Conservation (phyloP, 2,888 invertebrate genomes). For the Lomographa bimaculata region DNA sequence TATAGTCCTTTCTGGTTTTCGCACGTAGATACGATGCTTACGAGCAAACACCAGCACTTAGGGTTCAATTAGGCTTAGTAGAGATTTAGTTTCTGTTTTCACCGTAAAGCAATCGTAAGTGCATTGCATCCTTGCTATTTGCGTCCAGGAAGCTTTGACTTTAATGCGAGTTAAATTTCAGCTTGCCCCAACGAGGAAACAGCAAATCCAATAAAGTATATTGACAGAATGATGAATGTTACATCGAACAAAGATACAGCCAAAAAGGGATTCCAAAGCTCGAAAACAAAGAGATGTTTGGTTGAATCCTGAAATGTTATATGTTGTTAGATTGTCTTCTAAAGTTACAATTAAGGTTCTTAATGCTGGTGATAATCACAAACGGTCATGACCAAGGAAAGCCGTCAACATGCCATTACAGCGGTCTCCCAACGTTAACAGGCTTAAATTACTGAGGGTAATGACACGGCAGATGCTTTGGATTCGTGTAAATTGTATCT, state of each 20-base stretch:
- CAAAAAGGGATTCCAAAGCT: too few relatives aligned
- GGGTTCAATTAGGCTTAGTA: constrained; percentile 17
- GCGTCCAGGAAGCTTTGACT: constrained; percentile 58
- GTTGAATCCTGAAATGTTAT: constrained; percentile 13
- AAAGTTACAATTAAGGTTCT: constrained; percentile 45
- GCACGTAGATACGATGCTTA: constrained; percentile 9
- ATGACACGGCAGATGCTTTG: constrained; percentile 77
- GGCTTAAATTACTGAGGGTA: constrained; percentile 75
- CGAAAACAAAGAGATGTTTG: constrained; percentile 8
- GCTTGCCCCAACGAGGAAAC: constrained; percentile 31
- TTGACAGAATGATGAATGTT: constrained; percentile 40
- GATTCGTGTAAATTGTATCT: constrained; percentile 68
- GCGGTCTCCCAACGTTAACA: constrained; percentile 70
- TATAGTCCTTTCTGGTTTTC: constrained; percentile 13
- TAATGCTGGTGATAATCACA: constrained; percentile 56
- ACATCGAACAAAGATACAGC: constrained; percentile 13
- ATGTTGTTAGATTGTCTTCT: constrained; percentile 32
- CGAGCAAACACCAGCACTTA: constrained; percentile 14
- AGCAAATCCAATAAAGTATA: constrained; percentile 34
- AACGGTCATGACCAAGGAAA: constrained; percentile 65
- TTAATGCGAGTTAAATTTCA: constrained; percentile 38
- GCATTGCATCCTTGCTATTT: constrained; percentile 61
- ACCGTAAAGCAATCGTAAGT: constrained; percentile 52
- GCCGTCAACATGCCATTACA: constrained; percentile 66
- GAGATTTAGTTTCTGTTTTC: constrained; percentile 27